Percentiles rank a stretch among this genome's conserved stretches.
Conservation (phyloP, 53 echinoderm and acorn worm species). For the Astropecten irregularis region DNA sequence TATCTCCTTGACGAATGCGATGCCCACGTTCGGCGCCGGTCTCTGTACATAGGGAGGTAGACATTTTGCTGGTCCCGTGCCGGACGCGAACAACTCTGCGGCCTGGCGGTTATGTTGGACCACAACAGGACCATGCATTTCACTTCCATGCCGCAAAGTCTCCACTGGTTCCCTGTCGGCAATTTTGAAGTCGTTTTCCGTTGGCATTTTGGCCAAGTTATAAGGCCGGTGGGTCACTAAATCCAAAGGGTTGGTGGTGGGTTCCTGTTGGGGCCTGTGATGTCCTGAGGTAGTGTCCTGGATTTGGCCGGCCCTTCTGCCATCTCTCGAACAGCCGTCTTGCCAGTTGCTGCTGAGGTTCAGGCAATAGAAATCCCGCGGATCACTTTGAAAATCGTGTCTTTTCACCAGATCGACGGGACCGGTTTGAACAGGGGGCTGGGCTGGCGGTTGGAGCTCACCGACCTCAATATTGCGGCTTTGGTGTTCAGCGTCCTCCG, state of each 20-base stretch:
- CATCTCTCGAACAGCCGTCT: not conserved
- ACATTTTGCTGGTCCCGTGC: not conserved
- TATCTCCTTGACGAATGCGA: conserved; percentile 53
- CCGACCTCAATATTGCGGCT: not conserved
- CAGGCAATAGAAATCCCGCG: not conserved
- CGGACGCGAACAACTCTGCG: not conserved
- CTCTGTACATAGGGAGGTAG: no score
- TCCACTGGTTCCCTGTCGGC: not conserved
- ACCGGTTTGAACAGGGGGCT: not conserved
- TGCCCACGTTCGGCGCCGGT: conserved; percentile 21
- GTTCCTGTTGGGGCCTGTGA: not conserved
- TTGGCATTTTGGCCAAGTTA: not conserved
- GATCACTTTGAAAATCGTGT: not conserved
- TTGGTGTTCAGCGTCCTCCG: not conserved
- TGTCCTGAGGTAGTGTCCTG: no score
- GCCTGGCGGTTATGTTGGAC: not conserved
- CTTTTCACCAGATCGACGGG: conserved; percentile 32
- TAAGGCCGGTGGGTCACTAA: not conserved
- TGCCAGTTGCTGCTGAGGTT: not conserved
- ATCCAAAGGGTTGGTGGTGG: not conserved
- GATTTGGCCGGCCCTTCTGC: not conserved
- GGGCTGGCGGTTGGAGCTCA: not conserved
- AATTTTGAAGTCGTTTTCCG: not conserved
- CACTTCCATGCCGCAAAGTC: not conserved
- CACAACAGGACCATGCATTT: not conserved